Base-by-base conservation (phyloP, 2,888 invertebrate genomes). In the Agriopis leucophaearia region DNA sequence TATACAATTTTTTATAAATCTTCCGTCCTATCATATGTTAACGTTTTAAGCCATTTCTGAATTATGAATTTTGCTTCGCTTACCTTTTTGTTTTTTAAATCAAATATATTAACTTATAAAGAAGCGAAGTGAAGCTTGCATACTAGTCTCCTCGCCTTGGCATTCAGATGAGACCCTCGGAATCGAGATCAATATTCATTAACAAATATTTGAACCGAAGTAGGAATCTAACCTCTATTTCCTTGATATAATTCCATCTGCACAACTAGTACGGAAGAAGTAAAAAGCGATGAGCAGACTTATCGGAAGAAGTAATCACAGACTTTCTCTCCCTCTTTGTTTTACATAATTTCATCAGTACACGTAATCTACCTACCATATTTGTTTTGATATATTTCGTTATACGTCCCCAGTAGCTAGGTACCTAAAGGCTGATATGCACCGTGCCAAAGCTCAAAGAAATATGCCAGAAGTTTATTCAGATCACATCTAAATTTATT, bases 301-400 rank as follows among this genome's bases (percentile, higher is more conserved):
- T 38, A 55, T 42, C 40, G 35, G 10, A 15, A 42, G 42, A 58
- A 64, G 48, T 45, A 64, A 64, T 58, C 52, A 54, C 38, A 54
- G 27, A 47, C 18, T 45, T 44, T 27, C 45, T 15, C 16, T 56
- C 12, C 51, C 15, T 51, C 16, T 27, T 55, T 55, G 57, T 15
- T 66, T 60, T 55, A 60, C 66, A 66, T 66, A 60, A 60, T 47
- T 65, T 55, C 55, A 66, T 50, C 56, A 57, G 66, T 57, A 60
- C 44, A 45, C 60, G 57, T 63, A 66, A 62, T 62, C 52, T 62
- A n/a, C 38, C 35, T 40, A 54, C 54, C 57, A 63, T 67, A 67
- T 67, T 67, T 66, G 66, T 66, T 74, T 69, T 66, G 72, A 74
- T 71, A 67, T 67, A 72, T 72, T 70, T 66, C 64, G 59, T 60